Evolutionary conservation across 2,888 invertebrate genomes (phyloP).

Genomic region (Archaeoteleia sp.): DNA sequence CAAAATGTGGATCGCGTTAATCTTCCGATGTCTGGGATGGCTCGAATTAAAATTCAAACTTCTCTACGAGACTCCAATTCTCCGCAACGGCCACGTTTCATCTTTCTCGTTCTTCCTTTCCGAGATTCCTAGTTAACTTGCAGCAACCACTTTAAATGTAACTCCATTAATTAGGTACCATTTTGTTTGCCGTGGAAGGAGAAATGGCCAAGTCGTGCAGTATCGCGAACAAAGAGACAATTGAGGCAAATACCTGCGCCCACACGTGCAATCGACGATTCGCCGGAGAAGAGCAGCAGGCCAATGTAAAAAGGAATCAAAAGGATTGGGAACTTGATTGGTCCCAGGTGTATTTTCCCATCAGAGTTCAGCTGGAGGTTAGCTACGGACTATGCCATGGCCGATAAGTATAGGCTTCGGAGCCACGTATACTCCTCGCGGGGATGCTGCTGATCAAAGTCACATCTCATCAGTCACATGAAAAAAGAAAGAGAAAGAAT

Average conservation of each 20-base stretch:
- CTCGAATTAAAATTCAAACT: slow-evolving; percentile 13
- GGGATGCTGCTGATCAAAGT: slow-evolving; percentile 30
- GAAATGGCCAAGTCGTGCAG: slow-evolving; percentile 46
- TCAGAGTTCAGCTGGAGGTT: slow-evolving; percentile 17
- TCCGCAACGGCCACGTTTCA: slow-evolving; percentile 17
- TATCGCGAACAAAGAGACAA: slow-evolving; percentile 42
- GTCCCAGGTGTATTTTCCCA: slow-evolving; percentile 23
- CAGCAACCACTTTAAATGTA: slow-evolving; percentile 38
- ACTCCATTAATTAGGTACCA: slow-evolving; percentile 46
- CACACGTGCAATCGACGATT: slow-evolving; percentile 23
- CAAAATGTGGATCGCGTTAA: not conserved
- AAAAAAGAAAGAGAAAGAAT: slow-evolving; percentile 5
- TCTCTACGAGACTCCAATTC: slow-evolving; percentile 22
- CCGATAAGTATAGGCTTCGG: slow-evolving; percentile 33
- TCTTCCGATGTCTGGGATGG: not conserved
- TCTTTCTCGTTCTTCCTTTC: slow-evolving; percentile 41
- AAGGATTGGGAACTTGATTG: slow-evolving; percentile 5
- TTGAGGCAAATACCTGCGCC: slow-evolving; percentile 34
- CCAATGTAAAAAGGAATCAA: slow-evolving; percentile 18
- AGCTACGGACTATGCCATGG: not conserved
- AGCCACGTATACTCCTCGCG: slow-evolving; percentile 8
- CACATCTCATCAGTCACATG: slow-evolving; percentile 26
- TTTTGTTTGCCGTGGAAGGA: slow-evolving; percentile 38
- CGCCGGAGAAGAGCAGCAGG: slow-evolving; percentile 2
- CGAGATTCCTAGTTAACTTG: slow-evolving; percentile 39